Conservation (phyloP, 2,888 invertebrate genomes). For the Trachelus stipa region DNA sequence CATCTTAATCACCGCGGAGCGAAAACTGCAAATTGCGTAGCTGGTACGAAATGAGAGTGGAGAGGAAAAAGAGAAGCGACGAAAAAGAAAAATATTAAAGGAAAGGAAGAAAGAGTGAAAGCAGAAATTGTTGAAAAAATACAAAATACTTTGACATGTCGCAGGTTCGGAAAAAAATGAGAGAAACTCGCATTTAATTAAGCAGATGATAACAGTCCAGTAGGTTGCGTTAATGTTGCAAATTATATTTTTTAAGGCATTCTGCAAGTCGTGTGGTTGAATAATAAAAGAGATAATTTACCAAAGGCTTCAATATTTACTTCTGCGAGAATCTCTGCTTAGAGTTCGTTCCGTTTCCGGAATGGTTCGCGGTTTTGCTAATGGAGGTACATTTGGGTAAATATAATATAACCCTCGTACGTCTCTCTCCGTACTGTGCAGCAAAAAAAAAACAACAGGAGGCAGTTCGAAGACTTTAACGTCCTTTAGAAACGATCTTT, state of each 20-base stretch:
- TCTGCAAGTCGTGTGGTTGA: no score
- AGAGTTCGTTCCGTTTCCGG: conserved; percentile 23
- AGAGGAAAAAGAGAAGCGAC: conserved; percentile 26
- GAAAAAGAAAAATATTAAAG: conserved; percentile 18
- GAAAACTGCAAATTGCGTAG: conserved; percentile 54
- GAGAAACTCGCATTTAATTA: conserved; percentile 30
- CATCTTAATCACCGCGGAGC: conserved; percentile 50
- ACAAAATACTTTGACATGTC: no score
- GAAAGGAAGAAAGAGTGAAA: conserved; percentile 29
- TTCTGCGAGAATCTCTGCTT: conserved; percentile 33
- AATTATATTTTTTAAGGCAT: no score
- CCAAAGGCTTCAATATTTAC: conserved; percentile 18
- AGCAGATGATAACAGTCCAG: conserved; percentile 2
- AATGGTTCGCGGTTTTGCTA: no score
- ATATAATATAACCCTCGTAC: no score
- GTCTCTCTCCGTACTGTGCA: no score
- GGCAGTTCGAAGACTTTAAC: no score
- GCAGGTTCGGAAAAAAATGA: neutral
- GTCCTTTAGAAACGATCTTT: no score
- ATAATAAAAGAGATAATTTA: conserved; percentile 26
- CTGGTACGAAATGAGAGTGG: conserved; percentile 45
- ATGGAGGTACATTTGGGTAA: no score
- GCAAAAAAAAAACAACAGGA: no score
- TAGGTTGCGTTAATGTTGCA: no score
- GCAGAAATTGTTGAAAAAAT: conserved; percentile 30